These are phyloP conservation scores for Plutella xylostella DNA, from an alignment of 2,888 invertebrate genomes.

Conservation along the genomic window DNA sequence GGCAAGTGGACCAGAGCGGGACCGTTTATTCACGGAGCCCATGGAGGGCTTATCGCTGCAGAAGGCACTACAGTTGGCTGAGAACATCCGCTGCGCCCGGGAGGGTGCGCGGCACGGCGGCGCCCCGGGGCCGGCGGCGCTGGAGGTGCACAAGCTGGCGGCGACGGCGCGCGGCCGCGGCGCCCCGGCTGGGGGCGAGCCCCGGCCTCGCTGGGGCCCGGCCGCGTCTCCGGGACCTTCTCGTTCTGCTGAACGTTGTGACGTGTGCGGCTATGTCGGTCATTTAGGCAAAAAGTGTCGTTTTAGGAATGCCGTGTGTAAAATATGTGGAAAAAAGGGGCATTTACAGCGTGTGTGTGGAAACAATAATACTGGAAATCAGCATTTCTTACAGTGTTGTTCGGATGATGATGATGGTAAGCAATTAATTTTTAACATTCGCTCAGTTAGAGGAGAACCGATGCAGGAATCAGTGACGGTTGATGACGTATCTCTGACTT, in stretches of 20 bases:
- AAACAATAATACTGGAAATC: neutral
- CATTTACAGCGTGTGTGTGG: neutral
- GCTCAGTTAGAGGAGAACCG: neutral
- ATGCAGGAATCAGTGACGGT: neutral
- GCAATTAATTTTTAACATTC: neutral
- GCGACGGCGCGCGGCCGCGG: no score
- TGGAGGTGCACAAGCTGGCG: no score
- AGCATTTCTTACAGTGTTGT: neutral
- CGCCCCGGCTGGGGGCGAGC: no score
- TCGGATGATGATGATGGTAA: slow-evolving; percentile 1
- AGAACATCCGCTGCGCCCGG: neutral
- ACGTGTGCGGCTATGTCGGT: neutral
- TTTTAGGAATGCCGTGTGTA: neutral
- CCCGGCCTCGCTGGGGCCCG: no score
- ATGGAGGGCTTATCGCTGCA: neutral
- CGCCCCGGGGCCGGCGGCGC: no score
- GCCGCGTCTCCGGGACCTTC: neutral
- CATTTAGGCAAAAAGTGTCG: neutral
- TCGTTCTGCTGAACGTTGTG: neutral
- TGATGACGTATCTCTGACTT: neutral
- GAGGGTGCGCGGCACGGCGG: no score
- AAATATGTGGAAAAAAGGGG: neutral
- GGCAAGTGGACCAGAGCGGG: neutral
- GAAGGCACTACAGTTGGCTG: neutral
- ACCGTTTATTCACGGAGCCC: neutral